Conservation (phyloP, 2,113 vertebrate genomes). For the Pelecanus crispus region DNA sequence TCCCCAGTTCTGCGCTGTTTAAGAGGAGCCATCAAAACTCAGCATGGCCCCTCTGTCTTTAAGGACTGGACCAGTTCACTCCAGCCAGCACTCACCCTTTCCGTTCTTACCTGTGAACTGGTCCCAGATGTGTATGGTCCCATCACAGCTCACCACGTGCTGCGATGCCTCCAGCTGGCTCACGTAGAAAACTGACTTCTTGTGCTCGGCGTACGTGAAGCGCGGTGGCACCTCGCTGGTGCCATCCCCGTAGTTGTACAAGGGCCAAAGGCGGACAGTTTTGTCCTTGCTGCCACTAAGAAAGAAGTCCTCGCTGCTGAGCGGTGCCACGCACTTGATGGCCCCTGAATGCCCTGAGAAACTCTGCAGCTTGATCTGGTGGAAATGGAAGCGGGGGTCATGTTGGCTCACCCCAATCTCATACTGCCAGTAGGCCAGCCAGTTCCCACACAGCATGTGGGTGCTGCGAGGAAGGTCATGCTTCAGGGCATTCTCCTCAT, state of each 20-base stretch:
- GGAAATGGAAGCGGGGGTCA: constrained; percentile 93
- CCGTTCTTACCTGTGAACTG: constrained; percentile 85
- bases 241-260: constrained; percentile 93
- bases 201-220: constrained; percentile 85
- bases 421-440: constrained; percentile 98
- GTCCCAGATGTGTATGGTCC: constrained; percentile 93
- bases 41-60: neutral
- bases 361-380: constrained; percentile 96
- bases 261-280: constrained; percentile 91
- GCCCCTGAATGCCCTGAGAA: constrained; percentile 90
- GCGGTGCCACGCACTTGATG: constrained; percentile 85
- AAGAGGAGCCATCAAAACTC: neutral
- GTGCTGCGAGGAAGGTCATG: constrained; percentile 87
- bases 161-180: constrained; percentile 87
- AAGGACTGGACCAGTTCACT: neutral
- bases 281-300: constrained; percentile 96
- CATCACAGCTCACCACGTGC: constrained; percentile 96
- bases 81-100: neutral
- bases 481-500: constrained; percentile 84
- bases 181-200: constrained; percentile 90
- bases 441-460: constrained; percentile 91
- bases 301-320: constrained; percentile 92
- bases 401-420: constrained; percentile 95
- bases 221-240: constrained; percentile 82
- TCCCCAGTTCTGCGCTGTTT: neutral